Evolutionary conservation across 2,888 invertebrate genomes (phyloP), one percentile per base, ranked within the genome.

Genomic region (Chelonus formosanus): DNA sequence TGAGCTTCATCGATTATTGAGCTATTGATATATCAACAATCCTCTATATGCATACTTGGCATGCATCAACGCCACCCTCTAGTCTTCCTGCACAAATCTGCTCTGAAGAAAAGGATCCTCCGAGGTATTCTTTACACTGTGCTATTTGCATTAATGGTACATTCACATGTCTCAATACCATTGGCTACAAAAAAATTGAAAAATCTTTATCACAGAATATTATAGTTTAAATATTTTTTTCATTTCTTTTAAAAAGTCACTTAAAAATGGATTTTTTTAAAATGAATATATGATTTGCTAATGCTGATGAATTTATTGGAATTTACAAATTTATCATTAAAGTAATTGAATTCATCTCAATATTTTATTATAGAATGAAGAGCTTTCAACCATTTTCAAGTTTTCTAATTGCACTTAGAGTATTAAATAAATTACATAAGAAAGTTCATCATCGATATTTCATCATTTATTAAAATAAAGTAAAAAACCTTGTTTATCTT

Each of bases 61-160:
- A 81, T 52, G 79, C 68, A 68, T 80, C 80, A 5, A 70, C 62
- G 5, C 78, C 78, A 10, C 80, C 78, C 63, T 77, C 72, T 31
- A 55, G 32, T 36, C 65, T 47, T 3, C 80, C 80, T 20, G 80
- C 80, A 47, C 80, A 80, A 34, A 80, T 43, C 52, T 80, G 76
- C 43, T 67, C n/a, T 3, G 52, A 4, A 5, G 74, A 63, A 7
- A 70, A 52, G 43, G 8, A 0, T 55, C 20, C 5, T 20, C 48
- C 43, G 5, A 57, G 36, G 53, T 60, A 64, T 32, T 6, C n/a
- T 4, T 35, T 44, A 60, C 70, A 70, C 44, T 72, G 57, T 4
- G 68, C 50, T 5, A 68, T 55, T 3, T 71, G 40, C 59, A 76
- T 74, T 65, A 80, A 67, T 44, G 78, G 75, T 7, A 80, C 54